Base-by-base conservation (phyloP, 1,140 invertebrate species). In the Bombyx mandarina region DNA sequence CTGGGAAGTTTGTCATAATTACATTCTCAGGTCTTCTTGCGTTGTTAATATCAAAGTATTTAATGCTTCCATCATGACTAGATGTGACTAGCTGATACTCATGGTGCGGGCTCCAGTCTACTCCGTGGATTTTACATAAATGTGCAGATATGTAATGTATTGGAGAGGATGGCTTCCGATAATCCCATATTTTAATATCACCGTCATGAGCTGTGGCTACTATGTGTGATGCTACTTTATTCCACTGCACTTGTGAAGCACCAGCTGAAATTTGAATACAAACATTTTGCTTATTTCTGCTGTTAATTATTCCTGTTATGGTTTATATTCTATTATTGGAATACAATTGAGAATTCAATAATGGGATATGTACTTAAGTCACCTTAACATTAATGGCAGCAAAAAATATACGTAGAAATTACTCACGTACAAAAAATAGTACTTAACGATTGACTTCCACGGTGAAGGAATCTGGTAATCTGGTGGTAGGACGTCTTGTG, bases 121-220 rank as follows among this genome's bases (percentile, higher is more conserved):
- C 91, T 58, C 96, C 95, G 84, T 98, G 94, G 63, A 99, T 97
- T 89, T 94, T 97, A 58, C 95, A 94, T 54, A 97, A 88, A 90
- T 99, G 97, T 7, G 97, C 97, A 42, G 97, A 93, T 66, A 98
- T 96, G 69, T 98, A 99, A 72, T 97, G 95, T 1, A 97, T 89
- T 3, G 97, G 97, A 58, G 92, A 91, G 51, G 93, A 94, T 52
- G 93, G 92, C 89, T 98, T 97, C 65, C 97, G 90, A 68, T 95
- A 93, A 82, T 99, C 98, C 97, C 97, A 99, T 63, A 99, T 92
- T 82, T 97, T 94, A 7, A 98, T 92, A 87, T 99, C 97, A 10
- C 96, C 97, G 79, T 98, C 97, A 84, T 99, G 97, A 52, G 97
- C 95, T 49, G 97, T 98, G 1, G 97, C 97, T 63, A 99, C 88